Evolutionary conservation across 2,888 invertebrate genomes (phyloP).

Genomic region (Morpho achilles): DNA sequence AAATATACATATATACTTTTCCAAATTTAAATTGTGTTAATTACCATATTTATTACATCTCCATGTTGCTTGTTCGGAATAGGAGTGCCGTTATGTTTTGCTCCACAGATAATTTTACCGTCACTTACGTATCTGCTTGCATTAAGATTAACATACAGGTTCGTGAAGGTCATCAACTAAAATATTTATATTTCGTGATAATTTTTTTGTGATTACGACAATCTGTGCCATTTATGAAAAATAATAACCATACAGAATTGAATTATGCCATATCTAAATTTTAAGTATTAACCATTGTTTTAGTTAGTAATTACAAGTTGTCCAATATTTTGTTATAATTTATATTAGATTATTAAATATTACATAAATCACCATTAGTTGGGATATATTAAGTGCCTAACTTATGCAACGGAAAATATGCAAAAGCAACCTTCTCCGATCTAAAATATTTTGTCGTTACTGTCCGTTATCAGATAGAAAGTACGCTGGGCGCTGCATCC

Average conservation of each 20-base stretch:
- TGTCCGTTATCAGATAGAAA: slow-evolving; percentile 67
- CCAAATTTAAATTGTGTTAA: background rate
- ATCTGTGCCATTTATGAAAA: too few species aligned
- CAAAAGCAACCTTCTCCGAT: slow-evolving; percentile 32
- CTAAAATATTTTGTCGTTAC: slow-evolving; percentile 50
- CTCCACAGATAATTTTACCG: slow-evolving; percentile 38
- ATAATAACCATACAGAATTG: background rate
- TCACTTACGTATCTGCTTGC: slow-evolving; percentile 35
- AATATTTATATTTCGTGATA: slow-evolving; percentile 4
- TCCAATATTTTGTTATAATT: too few species aligned
- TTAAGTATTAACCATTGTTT: background rate
- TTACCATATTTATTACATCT: slow-evolving; percentile 2
- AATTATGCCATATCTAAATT: background rate
- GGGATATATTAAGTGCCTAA: slow-evolving; percentile 34
- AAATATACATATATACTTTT: too few species aligned
- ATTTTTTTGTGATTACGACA: too few species aligned
- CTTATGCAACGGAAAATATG: slow-evolving; percentile 46
- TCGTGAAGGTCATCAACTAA: slow-evolving; percentile 38
- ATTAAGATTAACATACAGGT: slow-evolving; percentile 32
- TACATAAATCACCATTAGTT: too few species aligned
- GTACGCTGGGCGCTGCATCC: slow-evolving; percentile 41
- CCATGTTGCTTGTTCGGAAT: slow-evolving; percentile 7
- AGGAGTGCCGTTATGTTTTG: slow-evolving; percentile 40
- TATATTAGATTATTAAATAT: too few species aligned
- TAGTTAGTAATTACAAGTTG: too few species aligned